A percentile compares a stretch with the other conserved stretches of the same genome.
Conservation (phyloP, 2,113 vertebrate species). For the Peromyscus maniculatus region DNA sequence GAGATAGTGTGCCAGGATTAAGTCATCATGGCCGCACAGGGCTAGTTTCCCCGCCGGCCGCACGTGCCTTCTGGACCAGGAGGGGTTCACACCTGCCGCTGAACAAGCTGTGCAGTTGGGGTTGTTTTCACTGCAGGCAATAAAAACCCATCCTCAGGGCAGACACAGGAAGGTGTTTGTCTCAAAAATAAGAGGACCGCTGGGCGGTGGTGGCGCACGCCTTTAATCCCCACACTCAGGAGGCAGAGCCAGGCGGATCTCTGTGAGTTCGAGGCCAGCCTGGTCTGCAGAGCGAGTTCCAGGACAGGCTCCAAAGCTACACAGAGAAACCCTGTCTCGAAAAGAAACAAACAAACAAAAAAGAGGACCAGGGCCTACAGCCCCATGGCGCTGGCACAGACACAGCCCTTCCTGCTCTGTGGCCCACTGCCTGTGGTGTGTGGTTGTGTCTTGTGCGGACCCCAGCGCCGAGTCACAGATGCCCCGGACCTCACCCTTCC, state of each 20-base stretch:
- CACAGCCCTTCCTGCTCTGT: background rate
- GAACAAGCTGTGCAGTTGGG: background rate
- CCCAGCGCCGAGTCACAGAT: background rate
- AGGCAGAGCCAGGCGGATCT: no score
- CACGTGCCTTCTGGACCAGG: background rate
- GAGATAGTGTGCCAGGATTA: background rate
- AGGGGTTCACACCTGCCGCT: background rate
- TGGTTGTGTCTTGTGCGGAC: background rate
- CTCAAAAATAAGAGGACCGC: background rate
- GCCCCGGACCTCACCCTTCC: background rate
- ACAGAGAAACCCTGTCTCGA: no score
- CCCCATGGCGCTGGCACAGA: background rate
- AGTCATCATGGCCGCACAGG: background rate
- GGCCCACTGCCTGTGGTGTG: background rate
- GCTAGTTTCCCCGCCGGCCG: background rate
- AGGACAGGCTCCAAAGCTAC: no score
- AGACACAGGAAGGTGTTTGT: background rate
- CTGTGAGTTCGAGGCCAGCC: no score
- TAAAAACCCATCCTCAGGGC: background rate
- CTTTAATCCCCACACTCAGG: no score
- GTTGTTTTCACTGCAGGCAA: background rate
- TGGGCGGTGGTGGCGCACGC: no score
- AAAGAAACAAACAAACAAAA: no score
- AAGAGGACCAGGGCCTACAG: background rate
- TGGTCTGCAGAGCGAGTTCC: no score